A percentile compares a stretch with the other conserved stretches of the same genome.
These are phyloP conservation scores for Percopsis transmontana DNA, from an alignment of 2,113 vertebrate species.

Conservation along the genomic window DNA sequence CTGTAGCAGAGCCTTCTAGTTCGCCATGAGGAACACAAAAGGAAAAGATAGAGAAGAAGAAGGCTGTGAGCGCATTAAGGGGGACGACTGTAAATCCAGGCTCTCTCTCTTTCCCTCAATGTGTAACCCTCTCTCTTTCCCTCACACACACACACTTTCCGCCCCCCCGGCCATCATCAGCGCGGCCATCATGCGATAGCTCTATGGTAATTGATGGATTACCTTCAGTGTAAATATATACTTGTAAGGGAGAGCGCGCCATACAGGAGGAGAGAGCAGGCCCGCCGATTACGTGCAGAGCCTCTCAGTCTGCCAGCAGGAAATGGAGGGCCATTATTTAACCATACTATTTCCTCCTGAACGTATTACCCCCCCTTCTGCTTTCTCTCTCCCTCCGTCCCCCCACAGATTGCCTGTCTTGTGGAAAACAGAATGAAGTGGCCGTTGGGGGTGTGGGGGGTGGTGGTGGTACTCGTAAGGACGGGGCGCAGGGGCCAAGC, in stretches of 20 bases:
- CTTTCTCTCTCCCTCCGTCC: constrained; percentile 45
- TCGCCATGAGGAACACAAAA: background rate
- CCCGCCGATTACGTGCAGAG: constrained; percentile 66
- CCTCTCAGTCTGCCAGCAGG: constrained; percentile 68
- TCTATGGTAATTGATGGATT: constrained; percentile 84
- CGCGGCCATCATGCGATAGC: constrained; percentile 79
- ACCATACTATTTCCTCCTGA: constrained; percentile 81
- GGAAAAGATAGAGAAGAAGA: background rate
- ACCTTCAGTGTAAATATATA: constrained; percentile 81
- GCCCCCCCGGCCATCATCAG: constrained; percentile 68
- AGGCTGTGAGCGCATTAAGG: background rate
- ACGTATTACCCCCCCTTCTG: constrained; percentile 73
- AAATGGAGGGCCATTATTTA: constrained; percentile 83
- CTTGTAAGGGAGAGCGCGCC: constrained; percentile 73
- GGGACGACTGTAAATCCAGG: background rate
- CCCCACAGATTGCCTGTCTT: constrained; percentile 79
- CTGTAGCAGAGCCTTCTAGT: no score
- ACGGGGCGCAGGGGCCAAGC: constrained; percentile 64
- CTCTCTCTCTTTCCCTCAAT: constrained; percentile 22
- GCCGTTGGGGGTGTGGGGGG: constrained; percentile 46
- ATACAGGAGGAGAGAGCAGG: constrained; percentile 69
- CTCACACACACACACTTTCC: constrained; percentile 27
- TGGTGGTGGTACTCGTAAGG: constrained; percentile 59
- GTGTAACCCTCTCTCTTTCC: constrained; percentile 38
- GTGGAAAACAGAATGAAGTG: constrained; percentile 72